phyloP scores from a whole-genome alignment of 2,113 vertebrate species.

The Megalops atlanticus region DNA sequence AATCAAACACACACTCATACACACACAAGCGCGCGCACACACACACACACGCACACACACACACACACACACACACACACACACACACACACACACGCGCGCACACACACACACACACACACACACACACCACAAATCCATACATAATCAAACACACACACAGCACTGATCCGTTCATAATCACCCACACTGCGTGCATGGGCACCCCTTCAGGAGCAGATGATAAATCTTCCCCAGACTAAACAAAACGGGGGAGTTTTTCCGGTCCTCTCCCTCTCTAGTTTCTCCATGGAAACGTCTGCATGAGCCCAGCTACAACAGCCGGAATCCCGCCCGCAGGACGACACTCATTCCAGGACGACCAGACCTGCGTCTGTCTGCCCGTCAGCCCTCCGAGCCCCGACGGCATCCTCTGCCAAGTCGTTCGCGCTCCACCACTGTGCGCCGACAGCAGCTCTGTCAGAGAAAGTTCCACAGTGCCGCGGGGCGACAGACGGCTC shows the following conservation, averaged over 20 bases:
- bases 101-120: background rate
- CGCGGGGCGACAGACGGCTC: conserved; percentile 25
- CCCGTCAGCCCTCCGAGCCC: no score
- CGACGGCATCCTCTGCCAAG: no score
- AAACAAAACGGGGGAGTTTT: conserved; percentile 41
- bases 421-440: no score
- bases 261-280: conserved; percentile 35
- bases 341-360: no score
- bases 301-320: conserved; percentile 30
- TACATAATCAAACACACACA: background rate
- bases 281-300: conserved; percentile 51
- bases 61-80: background rate
- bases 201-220: conserved; percentile 33
- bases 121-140: background rate
- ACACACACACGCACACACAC: background rate
- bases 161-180: conserved; percentile 30
- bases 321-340: conserved; percentile 37
- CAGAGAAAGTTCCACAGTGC: conserved; percentile 51
- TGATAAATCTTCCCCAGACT: conserved; percentile 43
- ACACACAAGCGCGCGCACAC: background rate
- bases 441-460: conserved; percentile 48
- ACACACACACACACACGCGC: background rate
- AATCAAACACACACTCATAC: background rate
- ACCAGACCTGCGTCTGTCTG: conserved; percentile 38
- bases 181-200: conserved; percentile 28